Evolutionary conservation across 2,797 vertebrate species (phyloP), one percentile per base, ranked within the genome.

Genomic region (Muscicapa striata): DNA sequence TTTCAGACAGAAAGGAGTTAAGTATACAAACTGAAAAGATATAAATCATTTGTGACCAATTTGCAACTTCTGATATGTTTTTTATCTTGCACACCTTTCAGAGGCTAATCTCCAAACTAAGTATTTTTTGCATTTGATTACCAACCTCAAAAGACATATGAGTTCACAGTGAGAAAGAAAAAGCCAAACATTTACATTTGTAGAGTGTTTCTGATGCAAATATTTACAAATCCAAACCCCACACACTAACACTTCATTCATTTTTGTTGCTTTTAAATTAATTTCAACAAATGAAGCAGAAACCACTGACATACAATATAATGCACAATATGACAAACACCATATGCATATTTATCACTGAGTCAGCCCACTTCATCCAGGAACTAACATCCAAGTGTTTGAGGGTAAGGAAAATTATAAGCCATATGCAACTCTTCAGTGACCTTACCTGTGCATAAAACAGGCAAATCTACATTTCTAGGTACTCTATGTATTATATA

Each of bases 381-480:
- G 19, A 90, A 45, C 36, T 46, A 62, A 76, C 21, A 73, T 24
- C 13, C 77, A 77, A 70, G 43, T 20, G 14, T 55, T 72, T 70
- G 41, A 59, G 64, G 40, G 30, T 10, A 70, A 82, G 30, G 30
- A 61, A 77, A 62, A 67, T 46, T 34, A 54, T 4, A 55, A 87
- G 13, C 41, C 21, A 8, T 23, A 41, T 15, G 15, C 48, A 93
- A 76, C 49, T 38, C 41, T 57, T 74, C 55, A 43, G 19, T 66
- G 63, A 80, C 87, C 62, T 59, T 55, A 72, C 36, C 26, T 45
- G 51, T 2, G 15, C 29, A 32, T 9, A 40, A 40, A 96, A 84
- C 75, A 85, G 57, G 66, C 74, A 81, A 18, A 74, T 76, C 87
- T 48, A 62, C 88, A 95, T 94, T 95, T 93, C 86, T 74, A 92